phyloP scores from a whole-genome alignment of 2,888 invertebrate genomes.

The Tetramorium bicarinatum region DNA sequence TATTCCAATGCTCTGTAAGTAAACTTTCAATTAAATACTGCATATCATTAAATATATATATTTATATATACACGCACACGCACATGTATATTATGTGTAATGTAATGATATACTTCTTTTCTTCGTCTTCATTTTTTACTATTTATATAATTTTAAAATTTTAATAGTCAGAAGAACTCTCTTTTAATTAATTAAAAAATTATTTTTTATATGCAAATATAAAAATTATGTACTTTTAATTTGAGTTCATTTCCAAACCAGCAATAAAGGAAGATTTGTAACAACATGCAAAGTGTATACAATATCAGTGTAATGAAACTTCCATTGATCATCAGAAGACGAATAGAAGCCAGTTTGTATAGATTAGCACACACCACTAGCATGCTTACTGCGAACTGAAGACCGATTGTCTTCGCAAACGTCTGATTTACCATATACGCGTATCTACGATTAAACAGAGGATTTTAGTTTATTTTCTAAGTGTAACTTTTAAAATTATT shows the following conservation, averaged over 20 bases:
- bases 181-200: neutral
- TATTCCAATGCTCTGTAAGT: constrained; percentile 66
- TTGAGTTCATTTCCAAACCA: constrained; percentile 72
- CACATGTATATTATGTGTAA: neutral
- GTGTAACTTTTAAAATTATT: neutral
- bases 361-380: constrained; percentile 68
- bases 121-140: neutral
- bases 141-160: neutral
- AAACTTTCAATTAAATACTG: neutral
- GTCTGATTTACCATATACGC: constrained; percentile 37
- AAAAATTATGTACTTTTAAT: constrained; percentile 62
- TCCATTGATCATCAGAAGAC: neutral
- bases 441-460: constrained; percentile 50
- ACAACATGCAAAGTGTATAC: constrained; percentile 69
- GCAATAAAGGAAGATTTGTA: constrained; percentile 72
- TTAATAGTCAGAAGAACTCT: neutral
- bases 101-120: neutral
- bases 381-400: constrained; percentile 66
- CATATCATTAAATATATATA: neutral
- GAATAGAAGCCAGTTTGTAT: constrained; percentile 59
- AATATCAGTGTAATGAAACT: constrained; percentile 5
- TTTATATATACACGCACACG: too few relatives aligned
- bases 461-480: neutral
- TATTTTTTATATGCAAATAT: too few relatives aligned
- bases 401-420: constrained; percentile 58